Conservation (phyloP, 2,113 vertebrate genomes). For the Microcebus griseorufus region DNA sequence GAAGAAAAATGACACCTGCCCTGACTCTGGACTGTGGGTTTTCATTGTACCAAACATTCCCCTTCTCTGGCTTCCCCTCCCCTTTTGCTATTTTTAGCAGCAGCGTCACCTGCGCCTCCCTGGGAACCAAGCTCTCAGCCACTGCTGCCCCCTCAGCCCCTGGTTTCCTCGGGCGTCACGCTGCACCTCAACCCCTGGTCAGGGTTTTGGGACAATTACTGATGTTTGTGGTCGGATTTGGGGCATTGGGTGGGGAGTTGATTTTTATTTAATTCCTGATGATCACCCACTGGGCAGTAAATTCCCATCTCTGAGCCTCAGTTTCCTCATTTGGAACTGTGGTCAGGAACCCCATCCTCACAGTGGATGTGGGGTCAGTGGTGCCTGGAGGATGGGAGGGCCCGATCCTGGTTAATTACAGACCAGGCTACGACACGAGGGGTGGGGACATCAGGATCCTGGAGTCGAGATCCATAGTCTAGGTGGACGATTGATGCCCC, state of each 20-base stretch:
- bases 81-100: not conserved
- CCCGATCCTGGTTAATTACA: no score
- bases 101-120: not conserved
- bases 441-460: not conserved
- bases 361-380: rapidly evolving
- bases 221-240: not conserved
- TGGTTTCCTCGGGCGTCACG: not conserved
- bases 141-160: no score
- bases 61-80: rapidly evolving
- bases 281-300: not conserved
- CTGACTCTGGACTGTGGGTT: not conserved
- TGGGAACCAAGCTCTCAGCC: not conserved
- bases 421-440: not conserved
- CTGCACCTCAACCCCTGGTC: not conserved
- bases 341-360: not conserved
- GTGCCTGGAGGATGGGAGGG: not conserved
- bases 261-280: not conserved
- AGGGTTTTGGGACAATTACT: no score
- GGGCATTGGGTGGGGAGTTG: not conserved
- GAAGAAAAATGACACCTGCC: no score
- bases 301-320: not conserved
- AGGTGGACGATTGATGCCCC: rapidly evolving
- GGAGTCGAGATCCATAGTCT: rapidly evolving
- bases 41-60: not conserved
- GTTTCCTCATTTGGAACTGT: not conserved